These are phyloP conservation scores for Alouatta palliata DNA, from an alignment of 2,113 vertebrate species.

Conservation along the genomic window DNA sequence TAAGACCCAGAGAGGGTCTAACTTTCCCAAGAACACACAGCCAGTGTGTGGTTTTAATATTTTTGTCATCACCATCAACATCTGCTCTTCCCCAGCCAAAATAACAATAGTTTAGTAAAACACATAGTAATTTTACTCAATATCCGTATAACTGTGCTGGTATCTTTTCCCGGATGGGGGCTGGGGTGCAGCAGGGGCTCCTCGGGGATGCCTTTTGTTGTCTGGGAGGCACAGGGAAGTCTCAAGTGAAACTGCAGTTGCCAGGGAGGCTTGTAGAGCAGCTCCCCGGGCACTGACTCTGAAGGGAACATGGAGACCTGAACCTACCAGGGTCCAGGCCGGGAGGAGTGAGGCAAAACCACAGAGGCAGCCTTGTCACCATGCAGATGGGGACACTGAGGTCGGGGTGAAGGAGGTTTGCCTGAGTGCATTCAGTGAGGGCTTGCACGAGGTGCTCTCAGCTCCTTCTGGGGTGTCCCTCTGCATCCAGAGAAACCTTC, in stretches of 20 bases:
- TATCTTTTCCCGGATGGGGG: neutral
- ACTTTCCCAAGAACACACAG: neutral
- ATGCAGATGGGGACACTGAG: neutral
- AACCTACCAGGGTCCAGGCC: neutral
- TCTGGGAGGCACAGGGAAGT: neutral
- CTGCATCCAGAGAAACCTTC: neutral
- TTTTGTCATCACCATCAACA: neutral
- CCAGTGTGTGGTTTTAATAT: neutral
- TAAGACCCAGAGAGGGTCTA: neutral
- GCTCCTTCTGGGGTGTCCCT: neutral
- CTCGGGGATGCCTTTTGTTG: too few species aligned
- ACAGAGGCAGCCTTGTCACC: neutral
- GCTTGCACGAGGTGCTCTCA: accelerated
- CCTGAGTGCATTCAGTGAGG: neutral
- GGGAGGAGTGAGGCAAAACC: neutral
- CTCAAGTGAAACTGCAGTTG: neutral
- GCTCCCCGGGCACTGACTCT: neutral
- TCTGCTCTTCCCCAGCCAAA: neutral
- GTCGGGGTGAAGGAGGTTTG: neutral
- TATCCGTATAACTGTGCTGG: neutral
- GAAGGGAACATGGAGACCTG: neutral
- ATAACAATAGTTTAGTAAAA: neutral
- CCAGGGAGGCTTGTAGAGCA: neutral
- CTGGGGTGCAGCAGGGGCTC: neutral
- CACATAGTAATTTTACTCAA: neutral